Base-by-base conservation (phyloP, 2,888 invertebrate genomes). In the Brenthis ino region DNA sequence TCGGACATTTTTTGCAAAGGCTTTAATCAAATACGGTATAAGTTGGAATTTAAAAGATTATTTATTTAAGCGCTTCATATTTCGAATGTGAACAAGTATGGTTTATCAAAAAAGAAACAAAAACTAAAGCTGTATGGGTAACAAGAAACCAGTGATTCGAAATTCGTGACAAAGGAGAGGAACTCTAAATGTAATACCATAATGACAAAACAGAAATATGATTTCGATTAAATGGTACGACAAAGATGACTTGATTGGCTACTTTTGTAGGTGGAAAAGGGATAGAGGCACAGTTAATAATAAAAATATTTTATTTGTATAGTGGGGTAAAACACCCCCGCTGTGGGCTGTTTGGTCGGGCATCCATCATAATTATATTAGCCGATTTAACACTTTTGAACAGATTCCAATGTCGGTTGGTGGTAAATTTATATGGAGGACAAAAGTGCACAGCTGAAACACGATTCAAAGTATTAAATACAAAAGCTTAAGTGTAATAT, bases 161-260 rank as follows among this genome's bases (percentile, higher is more conserved):
- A 88, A 86, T 83, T 79, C 81, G 83, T 88, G 84, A 92, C 92
- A 93, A 93, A 89, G 82, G 91, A 90, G 87, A 89, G 88, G 90
- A 89, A 89, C 89, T 89, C 84, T 87, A 84, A 91, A 93, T 85
- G 89, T 83, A 91, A 91, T 91, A 89, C 90, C 84, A 91, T 92
- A 93, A 93, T 93, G 92, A 93, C 93, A 91, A 92, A 91, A 92
- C 91, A 92, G 92, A 93, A 93, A 93, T 92, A 91, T 92, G 88
- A 91, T 93, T 91, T 91, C 92, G 93, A 93, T 92, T 91, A 90
- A 90, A 90, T 80, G 76, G 89, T 83, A 86, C 73, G 86, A 91
- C 81, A 76, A 85, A 80, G 85, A 86, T 78, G 79, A 80, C 72
- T 71, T 73, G 77, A 85, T 87, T 79, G 76, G 81, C 74, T 74